Base-by-base conservation (phyloP, 2,113 vertebrate genomes). In the Marcusenius ussheri region DNA sequence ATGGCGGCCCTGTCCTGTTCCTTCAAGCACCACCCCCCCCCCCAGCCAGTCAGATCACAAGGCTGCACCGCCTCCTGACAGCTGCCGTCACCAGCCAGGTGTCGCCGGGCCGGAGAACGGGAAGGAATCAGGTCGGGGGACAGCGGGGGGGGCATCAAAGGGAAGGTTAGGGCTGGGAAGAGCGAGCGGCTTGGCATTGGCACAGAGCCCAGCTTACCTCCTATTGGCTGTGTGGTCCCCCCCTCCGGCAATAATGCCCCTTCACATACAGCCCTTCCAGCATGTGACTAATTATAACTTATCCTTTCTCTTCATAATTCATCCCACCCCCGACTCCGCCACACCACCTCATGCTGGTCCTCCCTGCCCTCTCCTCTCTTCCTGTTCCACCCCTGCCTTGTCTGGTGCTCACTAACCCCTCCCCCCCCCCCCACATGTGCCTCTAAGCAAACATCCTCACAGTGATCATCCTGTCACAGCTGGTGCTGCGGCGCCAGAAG, bases 401-500 rank as follows among this genome's bases (percentile, higher is more conserved):
- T 70, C 35, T 89, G 9, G 27, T 56, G 45, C 47, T 66, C 70
- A 85, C 24, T 56, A 27, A 49, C 87, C 83, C 49, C 35, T n/a
- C 17, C 15, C 51, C 15, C 31, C 70, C 49, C 45, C 77, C 13
- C 10, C 31, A 21, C 51, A n/a, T 66, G 7, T 7, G 35, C 24
- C 93, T 93, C 89, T 90, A 94, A 99, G 98, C 98, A 84, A 99
- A 99, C 93, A 98, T 98, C 95, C 93, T 99, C 93, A 99, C 98
- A 0, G 98, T 99, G 92, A 97, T 99, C 94, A 98, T 99, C 94
- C 96, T 99, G 42, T 99, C 98, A 42, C 98, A 98, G 95, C 95
- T 99, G 31, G 98, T 99, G 93, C 95, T 98, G 88, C 96, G 98
- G 89, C 95, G 98, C 88, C 98, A 99, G 95, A 99, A 99, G 94